Evolutionary conservation across 2,113 vertebrate species (phyloP).

Genomic region (Pipa parva): DNA sequence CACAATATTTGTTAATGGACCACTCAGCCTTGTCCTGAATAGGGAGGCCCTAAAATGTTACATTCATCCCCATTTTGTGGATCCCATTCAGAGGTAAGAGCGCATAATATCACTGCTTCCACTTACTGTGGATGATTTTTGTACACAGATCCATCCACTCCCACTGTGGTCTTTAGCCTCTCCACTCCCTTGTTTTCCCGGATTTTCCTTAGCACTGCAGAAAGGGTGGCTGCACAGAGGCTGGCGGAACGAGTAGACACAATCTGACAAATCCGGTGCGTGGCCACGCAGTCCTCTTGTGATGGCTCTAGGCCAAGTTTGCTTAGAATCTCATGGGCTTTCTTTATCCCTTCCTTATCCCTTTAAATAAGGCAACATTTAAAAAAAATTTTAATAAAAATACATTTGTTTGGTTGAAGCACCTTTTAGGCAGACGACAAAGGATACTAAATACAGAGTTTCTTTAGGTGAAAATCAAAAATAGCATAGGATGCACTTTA

Average conservation of each 20-base stretch:
- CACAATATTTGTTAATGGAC: no score
- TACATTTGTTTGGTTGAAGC: no score
- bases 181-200: constrained; percentile 87
- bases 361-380: constrained; percentile 63
- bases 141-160: constrained; percentile 89
- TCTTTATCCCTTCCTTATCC: constrained; percentile 77
- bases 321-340: constrained; percentile 69
- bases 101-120: fast-evolving
- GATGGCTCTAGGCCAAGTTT: constrained; percentile 75
- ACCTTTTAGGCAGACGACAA: no score
- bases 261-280: constrained; percentile 83
- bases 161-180: constrained; percentile 77
- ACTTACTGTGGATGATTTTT: constrained; percentile 94
- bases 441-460: no score
- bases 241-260: constrained; percentile 85
- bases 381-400: not conserved
- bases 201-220: constrained; percentile 80
- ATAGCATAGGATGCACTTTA: no score
- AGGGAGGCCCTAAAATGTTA: no score
- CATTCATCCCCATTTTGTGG: no score
- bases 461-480: no score
- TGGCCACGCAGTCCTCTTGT: constrained; percentile 76
- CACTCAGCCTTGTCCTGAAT: no score
- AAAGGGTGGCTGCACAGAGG: constrained; percentile 81
- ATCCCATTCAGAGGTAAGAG: no score